Conservation (phyloP, 2,888 invertebrate species). For the Pteria penguin region DNA sequence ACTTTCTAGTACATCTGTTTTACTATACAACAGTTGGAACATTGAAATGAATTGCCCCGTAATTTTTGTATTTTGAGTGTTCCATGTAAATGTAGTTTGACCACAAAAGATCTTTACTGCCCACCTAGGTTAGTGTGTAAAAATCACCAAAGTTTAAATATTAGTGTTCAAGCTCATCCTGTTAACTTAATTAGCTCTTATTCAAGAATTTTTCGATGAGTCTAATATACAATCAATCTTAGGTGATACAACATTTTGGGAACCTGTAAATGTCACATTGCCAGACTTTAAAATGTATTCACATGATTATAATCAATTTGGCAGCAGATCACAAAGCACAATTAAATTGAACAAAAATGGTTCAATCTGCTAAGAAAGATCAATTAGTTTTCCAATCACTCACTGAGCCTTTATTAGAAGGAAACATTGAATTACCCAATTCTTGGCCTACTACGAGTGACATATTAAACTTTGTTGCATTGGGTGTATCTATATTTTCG, state of each 20-base stretch:
- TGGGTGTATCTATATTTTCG: conserved; percentile 9
- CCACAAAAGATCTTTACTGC: neutral
- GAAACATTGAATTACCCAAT: neutral
- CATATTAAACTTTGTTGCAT: neutral
- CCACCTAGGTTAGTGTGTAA: conserved; percentile 5
- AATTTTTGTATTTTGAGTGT: conserved; percentile 27
- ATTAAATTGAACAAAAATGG: conserved; percentile 20
- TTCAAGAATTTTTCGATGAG: conserved; percentile 26
- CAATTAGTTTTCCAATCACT: neutral
- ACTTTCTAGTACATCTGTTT: conserved; percentile 19
- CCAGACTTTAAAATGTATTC: conserved; percentile 14
- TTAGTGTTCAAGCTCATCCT: neutral
- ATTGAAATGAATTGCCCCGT: conserved; percentile 32
- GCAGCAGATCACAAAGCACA: neutral
- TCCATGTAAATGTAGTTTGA: conserved; percentile 23
- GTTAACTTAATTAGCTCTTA: conserved; percentile 13
- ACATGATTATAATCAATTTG: neutral
- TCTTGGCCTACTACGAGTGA: conserved; percentile 21
- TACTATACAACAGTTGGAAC: conserved; percentile 22
- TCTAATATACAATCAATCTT: neutral
- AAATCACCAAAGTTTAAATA: neutral
- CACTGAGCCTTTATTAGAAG: neutral
- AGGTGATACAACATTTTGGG: conserved; percentile 10
- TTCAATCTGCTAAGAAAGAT: conserved; percentile 17
- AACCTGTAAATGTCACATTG: conserved; percentile 2